Evolutionary conservation across 2,888 invertebrate genomes (phyloP).

Genomic region (Anticlea derivata): DNA sequence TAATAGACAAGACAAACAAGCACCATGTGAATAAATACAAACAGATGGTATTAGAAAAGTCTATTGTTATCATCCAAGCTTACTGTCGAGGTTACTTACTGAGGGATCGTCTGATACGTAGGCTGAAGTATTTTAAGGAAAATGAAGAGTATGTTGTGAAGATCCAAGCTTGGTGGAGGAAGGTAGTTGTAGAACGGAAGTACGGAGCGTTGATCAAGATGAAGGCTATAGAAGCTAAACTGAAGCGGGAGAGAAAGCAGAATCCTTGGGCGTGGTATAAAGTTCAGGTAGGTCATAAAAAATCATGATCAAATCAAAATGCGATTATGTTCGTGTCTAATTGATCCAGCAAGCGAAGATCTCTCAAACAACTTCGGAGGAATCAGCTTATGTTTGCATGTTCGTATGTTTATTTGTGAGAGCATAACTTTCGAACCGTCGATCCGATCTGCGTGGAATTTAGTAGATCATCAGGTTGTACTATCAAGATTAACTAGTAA

Average conservation of each 20-base stretch:
- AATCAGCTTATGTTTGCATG: too few relatives aligned
- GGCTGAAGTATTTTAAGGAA: conserved; percentile 66
- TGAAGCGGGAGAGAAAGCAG: conserved; percentile 62
- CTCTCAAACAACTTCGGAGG: too few relatives aligned
- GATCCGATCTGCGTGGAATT: too few relatives aligned
- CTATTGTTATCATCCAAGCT: conserved; percentile 84
- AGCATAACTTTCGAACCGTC: too few relatives aligned
- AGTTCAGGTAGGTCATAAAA: conserved; percentile 64
- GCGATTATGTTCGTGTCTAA: too few relatives aligned
- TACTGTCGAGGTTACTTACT: conserved; percentile 83
- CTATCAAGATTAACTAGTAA: too few relatives aligned
- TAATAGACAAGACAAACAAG: conserved; percentile 74
- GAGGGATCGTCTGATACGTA: conserved; percentile 71
- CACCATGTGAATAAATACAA: conserved; percentile 70
- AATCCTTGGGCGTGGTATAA: conserved; percentile 80
- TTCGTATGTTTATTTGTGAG: too few relatives aligned
- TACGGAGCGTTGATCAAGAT: conserved; percentile 72
- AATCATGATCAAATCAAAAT: too few relatives aligned
- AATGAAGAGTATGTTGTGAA: conserved; percentile 69
- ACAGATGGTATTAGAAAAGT: conserved; percentile 65
- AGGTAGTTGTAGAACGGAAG: conserved; percentile 68
- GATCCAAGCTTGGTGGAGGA: conserved; percentile 87
- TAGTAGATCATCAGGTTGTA: too few relatives aligned
- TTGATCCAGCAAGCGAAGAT: too few relatives aligned
- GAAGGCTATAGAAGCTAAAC: conserved; percentile 66